phyloP scores from a whole-genome alignment of 2,113 vertebrate species.

The Mirza zaza region DNA sequence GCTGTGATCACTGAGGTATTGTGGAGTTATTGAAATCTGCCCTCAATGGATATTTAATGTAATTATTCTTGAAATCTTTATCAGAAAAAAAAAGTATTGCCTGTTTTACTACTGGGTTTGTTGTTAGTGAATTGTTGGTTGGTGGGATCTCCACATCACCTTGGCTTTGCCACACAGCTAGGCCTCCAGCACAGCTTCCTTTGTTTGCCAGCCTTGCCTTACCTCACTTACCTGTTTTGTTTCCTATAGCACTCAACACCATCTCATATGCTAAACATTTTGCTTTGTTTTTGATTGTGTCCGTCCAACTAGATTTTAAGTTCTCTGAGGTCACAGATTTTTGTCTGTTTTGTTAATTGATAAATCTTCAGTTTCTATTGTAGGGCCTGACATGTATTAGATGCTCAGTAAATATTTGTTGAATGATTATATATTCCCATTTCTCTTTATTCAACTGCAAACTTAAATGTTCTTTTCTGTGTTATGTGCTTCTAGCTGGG shows the following conservation, averaged over 20 bases:
- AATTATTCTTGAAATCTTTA: not conserved
- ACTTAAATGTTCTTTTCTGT: not conserved
- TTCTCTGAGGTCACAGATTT: not conserved
- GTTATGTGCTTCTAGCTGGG: not conserved
- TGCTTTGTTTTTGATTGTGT: not conserved
- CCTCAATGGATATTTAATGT: not conserved
- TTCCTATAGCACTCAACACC: not conserved
- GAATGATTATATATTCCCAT: not conserved
- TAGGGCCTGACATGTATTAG: not conserved
- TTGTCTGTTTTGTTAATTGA: not conserved
- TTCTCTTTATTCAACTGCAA: not conserved
- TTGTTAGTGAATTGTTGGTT: not conserved
- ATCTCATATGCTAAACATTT: not conserved
- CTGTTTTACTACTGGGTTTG: not conserved
- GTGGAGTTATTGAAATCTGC: not conserved
- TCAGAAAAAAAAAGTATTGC: not conserved
- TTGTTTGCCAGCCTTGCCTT: not conserved
- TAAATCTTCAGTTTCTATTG: not conserved
- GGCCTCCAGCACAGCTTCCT: not conserved
- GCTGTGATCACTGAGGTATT: not conserved
- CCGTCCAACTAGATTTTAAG: not conserved
- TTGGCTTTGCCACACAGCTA: not conserved
- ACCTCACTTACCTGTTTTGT: not conserved
- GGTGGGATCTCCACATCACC: fast-evolving
- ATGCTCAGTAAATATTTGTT: not conserved